Evolutionary conservation across 2,888 invertebrate species (phyloP).

Genomic region (Dicyrtomina minuta): DNA sequence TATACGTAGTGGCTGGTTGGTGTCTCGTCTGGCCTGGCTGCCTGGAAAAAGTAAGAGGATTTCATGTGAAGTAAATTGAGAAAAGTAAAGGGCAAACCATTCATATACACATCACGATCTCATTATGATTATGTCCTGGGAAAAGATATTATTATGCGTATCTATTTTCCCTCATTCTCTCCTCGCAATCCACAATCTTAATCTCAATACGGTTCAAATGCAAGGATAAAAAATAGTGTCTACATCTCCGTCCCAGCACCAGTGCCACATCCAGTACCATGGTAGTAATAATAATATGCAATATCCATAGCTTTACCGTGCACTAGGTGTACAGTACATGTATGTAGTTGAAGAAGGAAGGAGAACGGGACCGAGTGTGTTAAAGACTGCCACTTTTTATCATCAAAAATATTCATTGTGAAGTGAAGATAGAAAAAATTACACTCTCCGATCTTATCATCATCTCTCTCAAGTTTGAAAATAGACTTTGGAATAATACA

Average conservation of each 20-base stretch:
- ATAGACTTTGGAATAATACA: conserved; percentile 22
- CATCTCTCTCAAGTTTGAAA: conserved; percentile 26
- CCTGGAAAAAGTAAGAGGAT: conserved; percentile 12
- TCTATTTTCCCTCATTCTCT: too few relatives aligned
- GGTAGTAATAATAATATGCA: too few relatives aligned
- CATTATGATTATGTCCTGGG: conserved; percentile 8
- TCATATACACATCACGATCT: conserved; percentile 5
- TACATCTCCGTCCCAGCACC: too few relatives aligned
- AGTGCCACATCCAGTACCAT: too few relatives aligned
- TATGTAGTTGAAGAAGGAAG: too few relatives aligned
- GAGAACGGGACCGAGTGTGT: not conserved
- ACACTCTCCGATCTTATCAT: conserved; percentile 13
- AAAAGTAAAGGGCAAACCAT: not conserved
- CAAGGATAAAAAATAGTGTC: too few relatives aligned
- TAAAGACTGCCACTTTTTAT: conserved; percentile 23
- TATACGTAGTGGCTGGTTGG: too few relatives aligned
- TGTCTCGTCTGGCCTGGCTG: too few relatives aligned
- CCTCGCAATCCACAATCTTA: too few relatives aligned
- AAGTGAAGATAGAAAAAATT: not conserved
- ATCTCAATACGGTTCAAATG: too few relatives aligned
- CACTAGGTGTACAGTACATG: too few relatives aligned
- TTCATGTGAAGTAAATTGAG: conserved; percentile 7
- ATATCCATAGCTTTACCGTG: too few relatives aligned
- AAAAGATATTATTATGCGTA: conserved; percentile 6
- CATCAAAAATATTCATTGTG: conserved; percentile 26